phyloP scores from a whole-genome alignment of 2,113 vertebrate species.

The Lepus europaeus region DNA sequence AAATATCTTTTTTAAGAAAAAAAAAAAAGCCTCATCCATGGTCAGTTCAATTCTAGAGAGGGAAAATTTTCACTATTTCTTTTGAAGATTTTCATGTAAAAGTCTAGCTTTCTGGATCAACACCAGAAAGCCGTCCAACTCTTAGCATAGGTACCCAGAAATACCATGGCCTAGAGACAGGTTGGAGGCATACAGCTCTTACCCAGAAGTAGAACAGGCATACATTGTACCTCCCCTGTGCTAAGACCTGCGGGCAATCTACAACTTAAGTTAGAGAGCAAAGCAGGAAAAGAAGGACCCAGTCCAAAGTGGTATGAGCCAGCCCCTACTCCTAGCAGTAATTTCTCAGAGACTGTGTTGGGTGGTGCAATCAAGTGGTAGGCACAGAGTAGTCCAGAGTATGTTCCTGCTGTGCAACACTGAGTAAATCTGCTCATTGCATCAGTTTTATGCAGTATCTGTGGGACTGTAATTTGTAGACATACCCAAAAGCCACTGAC shows the following conservation, averaged over 20 bases:
- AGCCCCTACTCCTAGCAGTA: too few relatives aligned
- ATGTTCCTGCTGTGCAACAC: background rate
- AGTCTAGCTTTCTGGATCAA: background rate
- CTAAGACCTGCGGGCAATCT: background rate
- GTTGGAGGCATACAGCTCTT: background rate
- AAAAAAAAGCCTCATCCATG: background rate
- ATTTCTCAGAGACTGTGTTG: background rate
- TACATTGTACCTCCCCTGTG: background rate
- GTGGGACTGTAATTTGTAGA: background rate
- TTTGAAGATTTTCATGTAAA: background rate
- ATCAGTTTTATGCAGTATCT: background rate
- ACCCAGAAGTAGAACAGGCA: background rate
- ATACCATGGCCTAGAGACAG: background rate
- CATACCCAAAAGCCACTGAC: background rate
- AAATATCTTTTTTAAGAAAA: too few relatives aligned
- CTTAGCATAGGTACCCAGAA: background rate
- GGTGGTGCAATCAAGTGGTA: background rate
- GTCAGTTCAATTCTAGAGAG: background rate
- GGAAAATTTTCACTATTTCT: background rate
- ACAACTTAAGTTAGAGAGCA: background rate
- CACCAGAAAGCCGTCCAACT: background rate
- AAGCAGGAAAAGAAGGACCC: background rate
- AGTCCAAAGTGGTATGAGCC: background rate
- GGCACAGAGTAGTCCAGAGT: background rate
- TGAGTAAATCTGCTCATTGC: background rate